Evolutionary conservation across 2,797 vertebrate species (phyloP), one percentile per base, ranked within the genome.

Genomic region (Mionectes olivaceus): DNA sequence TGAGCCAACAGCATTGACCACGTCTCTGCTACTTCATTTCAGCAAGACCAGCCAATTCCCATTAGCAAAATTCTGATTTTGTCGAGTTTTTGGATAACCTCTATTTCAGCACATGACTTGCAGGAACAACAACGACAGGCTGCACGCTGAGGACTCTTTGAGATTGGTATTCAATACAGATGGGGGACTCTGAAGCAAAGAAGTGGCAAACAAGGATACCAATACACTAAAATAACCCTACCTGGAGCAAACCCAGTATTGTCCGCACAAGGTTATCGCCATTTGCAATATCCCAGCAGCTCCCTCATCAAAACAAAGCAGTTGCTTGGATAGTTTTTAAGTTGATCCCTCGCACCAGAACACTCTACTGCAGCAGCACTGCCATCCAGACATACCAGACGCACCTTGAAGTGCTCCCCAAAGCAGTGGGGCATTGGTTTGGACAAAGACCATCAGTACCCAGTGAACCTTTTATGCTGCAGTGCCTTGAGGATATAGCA

Each of bases 11-110:
- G 41, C 3, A 4, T 7, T 73, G 61, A 69, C 74, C 27, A 44
- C 0, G 0, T 55, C 64, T 73, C 89, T 59, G 43, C 59, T 78
- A 81, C 18, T 85, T 85, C 53, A n/a, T 47, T 77, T 77, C 47
- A 81, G 22, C 30, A 69, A 75, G 59, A 80, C 27, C 4, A 1
- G 89, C 60, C 76, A 92, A 93, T 64, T 87, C 85, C 86, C 75
- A 87, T 83, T 65, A 90, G 57, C 69, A 83, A 93, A 91, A 91
- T 64, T 24, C 65, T 90, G 37, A 25, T 64, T 97, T 94, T 90
- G 77, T 83, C 1, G 0, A 83, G 68, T 13, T 93, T 93, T 70
- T 92, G 56, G 89, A 89, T 86, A 94, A 87, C 71, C 65, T 94
- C 61, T 30, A 81, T 68, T 80, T 71, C 81, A 83, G 90, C n/a